A percentile compares a stretch with the other conserved stretches of the same genome.
phyloP scores from a whole-genome alignment of 2,113 vertebrate species.

The Mustela lutreola region DNA sequence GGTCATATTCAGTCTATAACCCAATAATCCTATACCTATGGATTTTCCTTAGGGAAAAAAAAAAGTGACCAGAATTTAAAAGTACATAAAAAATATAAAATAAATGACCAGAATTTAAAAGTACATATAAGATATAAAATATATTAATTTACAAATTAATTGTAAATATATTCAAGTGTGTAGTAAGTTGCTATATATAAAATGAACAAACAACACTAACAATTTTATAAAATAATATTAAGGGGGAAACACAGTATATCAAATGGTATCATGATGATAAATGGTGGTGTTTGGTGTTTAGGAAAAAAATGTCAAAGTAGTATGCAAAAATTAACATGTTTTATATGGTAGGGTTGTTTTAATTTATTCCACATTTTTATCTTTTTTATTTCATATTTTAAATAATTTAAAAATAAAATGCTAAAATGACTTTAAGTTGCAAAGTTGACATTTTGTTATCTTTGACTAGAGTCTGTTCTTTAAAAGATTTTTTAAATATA shows the following conservation, averaged over 20 bases:
- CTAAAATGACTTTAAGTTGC: background rate
- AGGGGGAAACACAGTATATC: background rate
- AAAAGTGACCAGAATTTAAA: background rate
- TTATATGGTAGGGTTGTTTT: background rate
- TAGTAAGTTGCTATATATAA: background rate
- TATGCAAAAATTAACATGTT: background rate
- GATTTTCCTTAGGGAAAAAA: background rate
- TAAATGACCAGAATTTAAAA: background rate
- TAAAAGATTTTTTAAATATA: background rate
- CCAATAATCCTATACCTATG: background rate
- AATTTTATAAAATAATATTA: background rate
- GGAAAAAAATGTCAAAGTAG: background rate
- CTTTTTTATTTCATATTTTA: background rate
- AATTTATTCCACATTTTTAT: background rate
- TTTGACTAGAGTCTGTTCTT: background rate
- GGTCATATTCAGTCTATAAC: background rate
- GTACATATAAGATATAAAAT: background rate
- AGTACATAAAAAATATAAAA: background rate
- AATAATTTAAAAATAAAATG: background rate
- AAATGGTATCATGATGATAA: background rate
- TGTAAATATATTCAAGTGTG: background rate
- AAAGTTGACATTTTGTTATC: background rate
- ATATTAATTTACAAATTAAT: background rate
- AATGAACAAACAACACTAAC: background rate
- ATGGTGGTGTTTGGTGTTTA: background rate